A percentile compares a stretch with the other conserved stretches of the same genome.
Conservation (phyloP, 2,113 vertebrate genomes). For the Monarcha castaneiventris region DNA sequence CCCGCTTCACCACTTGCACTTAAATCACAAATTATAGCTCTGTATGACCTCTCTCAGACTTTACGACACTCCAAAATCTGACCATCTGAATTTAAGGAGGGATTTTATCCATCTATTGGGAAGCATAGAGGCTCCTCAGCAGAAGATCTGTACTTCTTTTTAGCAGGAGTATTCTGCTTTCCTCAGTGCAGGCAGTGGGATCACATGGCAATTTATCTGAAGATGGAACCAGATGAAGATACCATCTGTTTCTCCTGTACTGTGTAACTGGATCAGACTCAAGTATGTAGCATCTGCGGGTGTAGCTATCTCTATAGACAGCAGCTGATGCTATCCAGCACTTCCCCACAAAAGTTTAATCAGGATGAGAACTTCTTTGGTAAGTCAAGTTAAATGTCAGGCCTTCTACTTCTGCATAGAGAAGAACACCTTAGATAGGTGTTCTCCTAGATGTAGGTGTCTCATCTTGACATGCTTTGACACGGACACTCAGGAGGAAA, state of each 20-base stretch:
- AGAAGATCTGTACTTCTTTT: background rate
- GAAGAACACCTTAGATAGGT: background rate
- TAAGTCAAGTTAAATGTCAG: background rate
- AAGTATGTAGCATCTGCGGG: conserved; percentile 12
- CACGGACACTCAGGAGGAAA: background rate
- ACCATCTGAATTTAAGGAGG: background rate
- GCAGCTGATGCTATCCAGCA: background rate
- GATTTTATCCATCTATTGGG: background rate
- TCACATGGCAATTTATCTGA: conserved; percentile 4
- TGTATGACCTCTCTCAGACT: background rate
- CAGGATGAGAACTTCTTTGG: background rate
- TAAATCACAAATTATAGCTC: background rate
- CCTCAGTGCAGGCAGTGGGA: background rate
- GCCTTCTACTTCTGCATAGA: background rate
- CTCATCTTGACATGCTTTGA: background rate
- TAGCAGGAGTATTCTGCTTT: background rate
- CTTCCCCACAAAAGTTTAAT: conserved; percentile 4
- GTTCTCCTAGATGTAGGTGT: background rate
- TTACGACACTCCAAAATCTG: background rate
- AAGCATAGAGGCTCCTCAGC: background rate
- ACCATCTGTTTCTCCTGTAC: conserved; percentile 49
- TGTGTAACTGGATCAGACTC: conserved; percentile 39
- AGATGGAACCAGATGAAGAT: conserved; percentile 34
- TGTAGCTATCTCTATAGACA: background rate
- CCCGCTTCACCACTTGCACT: background rate